Evolutionary conservation across 2,113 vertebrate species (phyloP), one percentile per base, ranked within the genome.

Genomic region (Condylura cristata): DNA sequence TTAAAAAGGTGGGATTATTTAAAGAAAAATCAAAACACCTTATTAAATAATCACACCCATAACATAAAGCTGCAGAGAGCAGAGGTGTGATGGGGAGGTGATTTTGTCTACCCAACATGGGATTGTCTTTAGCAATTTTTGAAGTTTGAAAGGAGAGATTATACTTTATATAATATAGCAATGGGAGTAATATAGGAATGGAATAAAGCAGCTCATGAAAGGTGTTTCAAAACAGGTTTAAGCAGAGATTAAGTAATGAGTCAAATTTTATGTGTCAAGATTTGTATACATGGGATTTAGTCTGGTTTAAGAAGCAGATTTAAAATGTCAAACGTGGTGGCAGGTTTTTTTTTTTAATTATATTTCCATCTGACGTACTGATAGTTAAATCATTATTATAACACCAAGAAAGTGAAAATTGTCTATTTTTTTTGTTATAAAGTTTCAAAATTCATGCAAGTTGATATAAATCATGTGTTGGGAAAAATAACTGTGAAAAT

Each of bases 401-500:
- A 80, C 30, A 80, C n/a, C 28, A 86, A 91, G 14, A 63, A 87
- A 65, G 32, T 75, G 12, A 70, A 95, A 93, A 72, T 70, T 34
- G 70, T 53, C 10, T 48, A 46, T 46, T 37, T 72, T 74, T 30
- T 93, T 90, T 78, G 22, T 74, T 70, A 16, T 44, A 66, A 56
- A 76, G 51, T 74, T 86, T 46, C 51, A 60, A 88, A 82, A 75
- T 90, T 46, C 13, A 86, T 76, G 24, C 53, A 94, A 70, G 86
- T 53, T 37, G 53, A 7, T 75, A 8, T 44, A 53, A 94, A 51
- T 71, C 26, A 87, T 60, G 92, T 96, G 61, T 80, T 81, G 79
- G 86, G 5, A 88, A n/a, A 92, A 60, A 61, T 41, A 39, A 93
- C 68, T 28, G 74, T 86, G 58, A 92, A 97, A 96, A 75, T 10